Evolutionary conservation across 2,888 invertebrate genomes (phyloP), one percentile per base, ranked within the genome.

Genomic region (Diaphora mendica): DNA sequence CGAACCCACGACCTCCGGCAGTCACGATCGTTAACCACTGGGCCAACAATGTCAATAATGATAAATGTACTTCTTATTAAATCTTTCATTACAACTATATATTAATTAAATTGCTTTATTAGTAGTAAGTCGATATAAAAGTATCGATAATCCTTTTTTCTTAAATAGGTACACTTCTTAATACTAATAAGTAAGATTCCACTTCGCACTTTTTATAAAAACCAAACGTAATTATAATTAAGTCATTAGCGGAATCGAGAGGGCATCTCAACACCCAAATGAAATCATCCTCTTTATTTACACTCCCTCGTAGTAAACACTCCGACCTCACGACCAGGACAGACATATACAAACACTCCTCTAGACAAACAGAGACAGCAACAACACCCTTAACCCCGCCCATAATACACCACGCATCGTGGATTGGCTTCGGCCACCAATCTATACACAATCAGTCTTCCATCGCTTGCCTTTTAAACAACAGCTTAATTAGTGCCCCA

Each of bases 261-360:
- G 89, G 88, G 85, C 88, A 90, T 89, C 89, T 88, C 88, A 81
- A 88, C 89, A 87, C 88, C 85, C 82, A 83, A 89, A 93, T 94
- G 94, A 94, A 94, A 92, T 94, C 94, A 94, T 90, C 87, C 90
- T 87, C 82, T 91, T 91, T 93, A 94, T 94, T 94, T 94, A 94
- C 92, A 88, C 87, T n/a, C n/a, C n/a, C n/a, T 86, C 86, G 80
- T 89, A 88, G 92, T 92, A 92, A 92, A 92, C 92, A 92, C 84
- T 85, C 87, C 86, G 83, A 76, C 80, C 71, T 83, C 33, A 35
- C 26, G 85, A 92, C 48, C 83, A 82, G 80, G 89, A 91, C 77
- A 72, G 75, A 66, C 3, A 59, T 72, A 90, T 70, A 77, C 74
- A 64, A 67, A 26, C 9, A 39, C 68, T 66, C 1, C 0, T 35